These are phyloP conservation scores for Polia nebulosa DNA, from an alignment of 2,888 invertebrate species.

Conservation along the genomic window DNA sequence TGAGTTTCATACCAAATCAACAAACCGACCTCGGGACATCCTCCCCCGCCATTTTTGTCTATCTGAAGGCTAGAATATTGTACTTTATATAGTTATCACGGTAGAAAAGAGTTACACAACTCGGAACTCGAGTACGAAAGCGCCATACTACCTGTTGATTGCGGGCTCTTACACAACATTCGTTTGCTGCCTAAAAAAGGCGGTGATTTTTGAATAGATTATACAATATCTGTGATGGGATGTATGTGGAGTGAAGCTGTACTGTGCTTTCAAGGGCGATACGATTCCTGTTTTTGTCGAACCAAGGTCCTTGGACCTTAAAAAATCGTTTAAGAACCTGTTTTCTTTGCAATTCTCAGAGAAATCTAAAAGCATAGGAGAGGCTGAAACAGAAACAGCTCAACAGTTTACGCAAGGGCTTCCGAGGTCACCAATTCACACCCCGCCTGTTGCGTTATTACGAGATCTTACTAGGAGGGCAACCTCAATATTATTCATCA, in stretches of 20 bases:
- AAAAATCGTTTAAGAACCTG: slow-evolving; percentile 15
- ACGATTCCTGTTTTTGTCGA: slow-evolving; percentile 5
- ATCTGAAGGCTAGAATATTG: neutral
- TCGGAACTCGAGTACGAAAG: slow-evolving; percentile 8
- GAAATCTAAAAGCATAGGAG: neutral
- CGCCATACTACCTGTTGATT: slow-evolving; percentile 39
- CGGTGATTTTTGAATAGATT: neutral
- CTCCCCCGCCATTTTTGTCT: neutral
- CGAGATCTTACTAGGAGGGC: slow-evolving; percentile 1
- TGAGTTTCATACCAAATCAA: neutral
- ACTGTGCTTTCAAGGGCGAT: neutral
- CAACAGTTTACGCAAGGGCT: slow-evolving; percentile 5
- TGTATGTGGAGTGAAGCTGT: neutral
- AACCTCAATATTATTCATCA: neutral
- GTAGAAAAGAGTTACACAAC: slow-evolving; percentile 19
- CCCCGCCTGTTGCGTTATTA: neutral
- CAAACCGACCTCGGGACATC: neutral
- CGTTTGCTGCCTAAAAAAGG: neutral
- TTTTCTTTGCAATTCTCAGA: slow-evolving; percentile 1
- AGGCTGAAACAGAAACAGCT: neutral
- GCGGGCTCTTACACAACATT: slow-evolving; percentile 5
- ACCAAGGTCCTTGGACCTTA: neutral
- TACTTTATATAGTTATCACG: slow-evolving; percentile 12
- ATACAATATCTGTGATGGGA: neutral
- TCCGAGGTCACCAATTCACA: neutral